phyloP scores from a whole-genome alignment of 2,797 vertebrate genomes.

The Apogon hyalosoma region DNA sequence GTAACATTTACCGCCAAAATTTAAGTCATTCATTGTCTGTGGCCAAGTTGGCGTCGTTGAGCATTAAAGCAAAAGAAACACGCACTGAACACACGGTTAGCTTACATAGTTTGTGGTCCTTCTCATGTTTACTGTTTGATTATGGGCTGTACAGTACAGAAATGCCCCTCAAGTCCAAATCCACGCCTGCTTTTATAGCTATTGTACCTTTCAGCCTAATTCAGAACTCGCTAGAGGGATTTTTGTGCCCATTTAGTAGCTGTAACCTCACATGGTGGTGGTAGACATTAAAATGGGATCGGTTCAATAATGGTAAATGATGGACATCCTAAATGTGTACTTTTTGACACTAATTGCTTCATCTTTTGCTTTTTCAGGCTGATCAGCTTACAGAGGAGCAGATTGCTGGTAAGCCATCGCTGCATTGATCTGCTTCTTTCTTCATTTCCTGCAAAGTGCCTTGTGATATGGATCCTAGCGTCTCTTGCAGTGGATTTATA shows the following conservation, averaged over 20 bases:
- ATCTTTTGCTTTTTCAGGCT: constrained; percentile 86
- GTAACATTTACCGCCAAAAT: constrained; percentile 73
- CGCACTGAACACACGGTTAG: too few relatives aligned
- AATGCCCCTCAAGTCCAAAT: not conserved
- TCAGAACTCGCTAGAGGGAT: not conserved
- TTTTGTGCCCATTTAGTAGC: not conserved
- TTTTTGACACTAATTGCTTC: constrained; percentile 11
- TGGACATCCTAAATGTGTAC: not conserved
- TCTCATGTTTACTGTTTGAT: too few relatives aligned
- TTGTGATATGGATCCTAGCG: constrained; percentile 70
- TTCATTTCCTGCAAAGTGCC: constrained; percentile 61
- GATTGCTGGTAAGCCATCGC: constrained; percentile 95
- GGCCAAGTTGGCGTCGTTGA: not conserved
- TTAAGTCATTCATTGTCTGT: constrained; percentile 36
- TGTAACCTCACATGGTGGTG: too few relatives aligned
- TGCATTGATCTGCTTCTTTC: constrained; percentile 53
- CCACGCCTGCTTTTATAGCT: not conserved
- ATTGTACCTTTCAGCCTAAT: not conserved
- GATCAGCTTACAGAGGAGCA: constrained; percentile 99
- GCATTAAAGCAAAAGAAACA: not conserved
- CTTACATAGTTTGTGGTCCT: not conserved
- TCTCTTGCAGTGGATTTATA: constrained; percentile 80
- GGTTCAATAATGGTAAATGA: too few relatives aligned
- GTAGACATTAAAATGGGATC: not conserved
- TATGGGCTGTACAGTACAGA: not conserved